Base-by-base conservation (phyloP, 2,888 invertebrate genomes). In the Pachycephus smyrnensis region DNA sequence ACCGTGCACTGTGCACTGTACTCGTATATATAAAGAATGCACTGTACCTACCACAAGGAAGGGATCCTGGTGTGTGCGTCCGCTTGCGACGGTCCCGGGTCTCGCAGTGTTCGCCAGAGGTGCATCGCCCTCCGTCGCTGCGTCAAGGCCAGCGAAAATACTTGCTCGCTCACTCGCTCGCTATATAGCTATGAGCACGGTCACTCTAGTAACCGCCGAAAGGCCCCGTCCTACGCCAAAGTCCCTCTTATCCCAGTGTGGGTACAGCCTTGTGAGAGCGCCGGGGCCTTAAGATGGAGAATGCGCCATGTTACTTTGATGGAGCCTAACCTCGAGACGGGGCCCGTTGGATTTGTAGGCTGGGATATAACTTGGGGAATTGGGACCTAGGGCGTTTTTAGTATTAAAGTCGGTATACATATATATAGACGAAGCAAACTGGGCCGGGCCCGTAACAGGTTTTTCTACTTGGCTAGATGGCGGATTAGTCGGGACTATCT, bases 61-160 rank as follows among this genome's bases (percentile, higher is more conserved):
- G 40, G 40, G 40, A 40, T 40, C 69, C 32, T 15, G 79, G 80
- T 79, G 80, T 77, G 73, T 30, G 69, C 78, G 73, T 73, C 73
- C 73, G 73, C 73, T 35, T 33, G 73, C 73, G 73, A 73, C 40
- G 86, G 87, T 88, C 87, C 87, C 88, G 88, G 30, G 88, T 90
- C 88, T 89, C 86, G 88, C 88, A 88, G 88, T 87, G 89, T 89
- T 89, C 88, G 87, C 88, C 88, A 89, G 86, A 90, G 91, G 91
- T 90, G 91, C 91, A 91, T 91, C 91, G 91, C 91, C 91, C 91
- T 91, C 91, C 89, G 90, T 82, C 86, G 90, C 88, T 90, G 90
- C 91, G 91, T 91, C 91, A 91, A 91, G 91, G 91, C 91, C 91
- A 91, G 90, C 90, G 89, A 91, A 91, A 91, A 91, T 90, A 88